A percentile compares a stretch with the other conserved stretches of the same genome.
Evolutionary conservation across 2,113 vertebrate genomes (phyloP).

Genomic region (Melanerpes formicivorus): DNA sequence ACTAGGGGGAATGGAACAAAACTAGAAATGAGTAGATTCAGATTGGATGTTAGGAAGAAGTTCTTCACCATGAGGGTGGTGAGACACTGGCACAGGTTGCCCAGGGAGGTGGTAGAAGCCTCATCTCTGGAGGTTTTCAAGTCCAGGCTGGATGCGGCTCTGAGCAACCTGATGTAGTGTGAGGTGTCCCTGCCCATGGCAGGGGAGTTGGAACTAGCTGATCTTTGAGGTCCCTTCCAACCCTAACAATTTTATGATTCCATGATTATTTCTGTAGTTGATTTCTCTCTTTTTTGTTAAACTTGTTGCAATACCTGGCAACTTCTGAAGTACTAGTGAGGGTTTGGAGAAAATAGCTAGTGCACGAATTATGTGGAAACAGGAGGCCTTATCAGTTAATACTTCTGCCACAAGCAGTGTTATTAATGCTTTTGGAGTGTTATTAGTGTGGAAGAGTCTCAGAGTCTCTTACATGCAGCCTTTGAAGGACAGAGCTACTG

Average conservation of each 20-base stretch:
- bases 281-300: constrained; percentile 2
- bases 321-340: background rate
- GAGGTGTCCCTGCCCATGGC: no score
- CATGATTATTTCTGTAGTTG: background rate
- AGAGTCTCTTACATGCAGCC: background rate
- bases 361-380: constrained; percentile 15
- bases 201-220: no score
- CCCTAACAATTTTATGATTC: background rate
- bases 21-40: no score
- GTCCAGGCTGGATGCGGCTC: no score
- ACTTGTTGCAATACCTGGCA: background rate
- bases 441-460: background rate
- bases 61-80: no score
- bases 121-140: no score
- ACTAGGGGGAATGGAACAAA: no score
- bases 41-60: no score
- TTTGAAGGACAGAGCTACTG: background rate
- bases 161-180: no score
- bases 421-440: background rate
- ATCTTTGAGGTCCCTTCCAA: no score
- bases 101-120: no score
- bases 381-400: background rate
- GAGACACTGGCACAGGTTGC: no score
- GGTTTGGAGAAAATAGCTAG: background rate
- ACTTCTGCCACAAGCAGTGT: background rate